Evolutionary conservation across 2,888 invertebrate species (phyloP).

Genomic region (Drosophila buzzatii): DNA sequence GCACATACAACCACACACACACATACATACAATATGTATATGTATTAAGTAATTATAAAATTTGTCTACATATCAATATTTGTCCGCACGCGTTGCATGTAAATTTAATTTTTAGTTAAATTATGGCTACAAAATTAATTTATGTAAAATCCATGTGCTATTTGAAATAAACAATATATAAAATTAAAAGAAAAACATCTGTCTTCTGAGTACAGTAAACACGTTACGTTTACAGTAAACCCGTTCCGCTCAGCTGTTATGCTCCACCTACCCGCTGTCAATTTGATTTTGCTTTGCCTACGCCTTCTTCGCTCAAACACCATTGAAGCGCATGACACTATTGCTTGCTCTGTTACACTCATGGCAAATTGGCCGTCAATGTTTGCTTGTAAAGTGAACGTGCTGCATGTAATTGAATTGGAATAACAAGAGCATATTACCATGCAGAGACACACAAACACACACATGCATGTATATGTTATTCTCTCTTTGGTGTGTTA

Average conservation of each 20-base stretch:
- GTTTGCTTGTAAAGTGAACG: constrained; percentile 23
- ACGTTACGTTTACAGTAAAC: not conserved
- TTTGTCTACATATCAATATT: constrained; percentile 49
- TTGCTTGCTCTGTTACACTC: constrained; percentile 62
- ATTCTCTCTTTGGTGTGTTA: not conserved
- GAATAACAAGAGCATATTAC: not conserved
- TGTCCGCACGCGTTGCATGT: constrained; percentile 38
- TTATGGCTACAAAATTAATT: constrained; percentile 67
- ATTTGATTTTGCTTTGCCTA: constrained; percentile 46
- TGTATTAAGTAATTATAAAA: constrained; percentile 21
- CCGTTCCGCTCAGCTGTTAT: constrained; percentile 26
- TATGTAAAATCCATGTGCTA: constrained; percentile 73
- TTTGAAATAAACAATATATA: constrained; percentile 66
- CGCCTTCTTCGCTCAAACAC: constrained; percentile 54
- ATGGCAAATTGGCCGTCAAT: constrained; percentile 11
- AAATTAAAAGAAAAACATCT: constrained; percentile 25
- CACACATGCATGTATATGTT: not conserved
- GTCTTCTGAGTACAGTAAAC: constrained; percentile 9
- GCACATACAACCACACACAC: constrained; percentile 29
- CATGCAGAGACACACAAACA: not conserved
- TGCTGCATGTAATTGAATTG: constrained; percentile 20
- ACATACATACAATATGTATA: constrained; percentile 35
- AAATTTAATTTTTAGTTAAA: constrained; percentile 65
- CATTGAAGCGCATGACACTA: constrained; percentile 53
- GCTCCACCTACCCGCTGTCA: constrained; percentile 59